A percentile compares a stretch with the other conserved stretches of the same genome.
phyloP scores from a whole-genome alignment of 2,113 vertebrate species.

The Mustela lutreola region DNA sequence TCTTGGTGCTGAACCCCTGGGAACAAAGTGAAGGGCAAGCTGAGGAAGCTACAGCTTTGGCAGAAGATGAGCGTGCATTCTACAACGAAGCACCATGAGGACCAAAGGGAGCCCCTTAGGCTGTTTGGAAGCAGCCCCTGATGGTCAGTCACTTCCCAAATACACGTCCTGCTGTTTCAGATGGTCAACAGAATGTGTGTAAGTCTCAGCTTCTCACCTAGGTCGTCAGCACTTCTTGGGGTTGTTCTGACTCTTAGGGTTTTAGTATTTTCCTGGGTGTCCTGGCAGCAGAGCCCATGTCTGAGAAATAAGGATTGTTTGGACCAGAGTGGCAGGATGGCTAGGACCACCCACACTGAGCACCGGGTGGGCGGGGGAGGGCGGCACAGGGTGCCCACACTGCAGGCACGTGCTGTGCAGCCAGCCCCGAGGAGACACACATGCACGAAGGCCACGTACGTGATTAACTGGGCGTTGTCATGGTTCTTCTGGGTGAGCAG shows the following conservation, averaged over 20 bases:
- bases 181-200: neutral
- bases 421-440: rapidly evolving
- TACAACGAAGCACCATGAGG: neutral
- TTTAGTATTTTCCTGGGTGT: neutral
- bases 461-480: slow-evolving; percentile 98
- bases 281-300: neutral
- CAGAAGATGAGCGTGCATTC: neutral
- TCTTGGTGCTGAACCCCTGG: neutral
- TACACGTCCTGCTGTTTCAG: neutral
- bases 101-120: neutral
- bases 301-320: neutral
- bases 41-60: neutral
- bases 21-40: neutral
- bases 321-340: neutral
- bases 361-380: neutral
- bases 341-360: neutral
- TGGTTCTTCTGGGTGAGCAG: slow-evolving; percentile 91
- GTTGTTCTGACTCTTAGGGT: neutral
- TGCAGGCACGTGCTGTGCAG: neutral
- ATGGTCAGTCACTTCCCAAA: neutral
- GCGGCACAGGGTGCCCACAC: rapidly evolving
- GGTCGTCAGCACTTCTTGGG: neutral
- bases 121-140: neutral
- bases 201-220: neutral
- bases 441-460: slow-evolving; percentile 87